Conservation (phyloP, 2,888 invertebrate genomes). For the Ophion ventricosus region DNA sequence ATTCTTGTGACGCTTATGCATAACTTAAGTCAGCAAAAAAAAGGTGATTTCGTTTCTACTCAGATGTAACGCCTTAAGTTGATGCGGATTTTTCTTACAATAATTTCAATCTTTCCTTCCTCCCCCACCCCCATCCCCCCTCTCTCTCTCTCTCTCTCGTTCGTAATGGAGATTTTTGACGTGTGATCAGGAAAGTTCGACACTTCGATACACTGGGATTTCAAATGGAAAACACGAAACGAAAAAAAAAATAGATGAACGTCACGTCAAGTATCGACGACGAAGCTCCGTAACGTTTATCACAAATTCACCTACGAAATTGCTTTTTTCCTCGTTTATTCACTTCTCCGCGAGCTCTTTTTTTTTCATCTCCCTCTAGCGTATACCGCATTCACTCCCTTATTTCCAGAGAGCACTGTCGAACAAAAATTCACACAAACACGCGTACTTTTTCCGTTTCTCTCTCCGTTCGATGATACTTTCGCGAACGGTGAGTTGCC, state of each 20-base stretch:
- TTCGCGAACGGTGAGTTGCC: background rate
- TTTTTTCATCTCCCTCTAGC: background rate
- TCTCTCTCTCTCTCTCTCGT: background rate
- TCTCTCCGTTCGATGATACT: background rate
- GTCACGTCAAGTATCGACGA: background rate
- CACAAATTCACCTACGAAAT: slow-evolving; percentile 15
- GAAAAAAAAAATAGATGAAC: background rate
- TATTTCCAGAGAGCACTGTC: background rate
- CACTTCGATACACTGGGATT: background rate
- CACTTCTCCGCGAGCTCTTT: background rate
- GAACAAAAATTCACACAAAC: background rate
- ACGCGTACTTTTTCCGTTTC: background rate
- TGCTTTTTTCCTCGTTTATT: background rate
- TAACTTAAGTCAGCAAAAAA: too few species aligned
- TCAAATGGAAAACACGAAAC: background rate
- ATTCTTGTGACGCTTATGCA: too few species aligned
- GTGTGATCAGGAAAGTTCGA: too few species aligned
- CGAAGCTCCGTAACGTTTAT: background rate
- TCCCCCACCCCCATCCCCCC: background rate
- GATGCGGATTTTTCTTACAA: background rate
- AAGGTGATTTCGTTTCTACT: too few species aligned
- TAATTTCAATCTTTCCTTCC: background rate
- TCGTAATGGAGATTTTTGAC: background rate
- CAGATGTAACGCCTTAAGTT: background rate
- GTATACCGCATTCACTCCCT: background rate